A percentile compares a stretch with the other conserved stretches of the same genome.
phyloP scores from a whole-genome alignment of 2,797 vertebrate genomes.

The Eidolon dupreanum region DNA sequence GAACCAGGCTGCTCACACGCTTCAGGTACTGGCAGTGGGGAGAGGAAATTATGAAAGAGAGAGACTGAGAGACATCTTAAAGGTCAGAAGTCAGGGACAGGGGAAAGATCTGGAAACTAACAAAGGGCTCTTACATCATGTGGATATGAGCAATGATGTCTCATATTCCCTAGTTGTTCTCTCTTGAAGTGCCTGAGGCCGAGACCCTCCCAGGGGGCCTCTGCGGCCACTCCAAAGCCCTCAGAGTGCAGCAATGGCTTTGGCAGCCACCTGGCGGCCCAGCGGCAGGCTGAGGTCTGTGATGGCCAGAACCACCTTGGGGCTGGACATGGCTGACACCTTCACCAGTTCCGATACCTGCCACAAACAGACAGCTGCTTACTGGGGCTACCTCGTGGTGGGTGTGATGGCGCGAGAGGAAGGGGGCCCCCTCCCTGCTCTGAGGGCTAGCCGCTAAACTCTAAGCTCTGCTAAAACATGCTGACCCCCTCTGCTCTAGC shows the following conservation, averaged over 20 bases:
- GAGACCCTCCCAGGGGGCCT: not conserved
- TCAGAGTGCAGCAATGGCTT: slow-evolving; percentile 95
- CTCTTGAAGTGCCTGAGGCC: not conserved
- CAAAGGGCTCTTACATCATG: not conserved
- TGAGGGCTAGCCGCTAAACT: not conserved
- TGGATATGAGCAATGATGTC: not conserved
- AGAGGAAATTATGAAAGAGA: slow-evolving; percentile 13
- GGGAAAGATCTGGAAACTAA: not conserved
- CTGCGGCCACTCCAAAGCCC: not conserved
- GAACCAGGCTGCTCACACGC: not conserved
- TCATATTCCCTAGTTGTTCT: not conserved
- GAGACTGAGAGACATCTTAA: not conserved
- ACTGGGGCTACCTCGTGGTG: accelerated
- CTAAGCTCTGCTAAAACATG: not conserved
- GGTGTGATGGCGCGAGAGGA: not conserved
- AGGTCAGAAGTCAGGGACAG: not conserved
- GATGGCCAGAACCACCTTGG: slow-evolving; percentile 95
- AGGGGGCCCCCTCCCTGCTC: accelerated
- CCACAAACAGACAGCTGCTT: not conserved
- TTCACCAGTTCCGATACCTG: slow-evolving; percentile 98
- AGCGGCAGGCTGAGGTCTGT: slow-evolving; percentile 96
- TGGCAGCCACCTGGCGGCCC: slow-evolving; percentile 96
- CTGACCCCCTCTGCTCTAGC: not conserved
- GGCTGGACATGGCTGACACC: slow-evolving; percentile 95
- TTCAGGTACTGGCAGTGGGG: not conserved